Base-by-base conservation (phyloP, 2,888 invertebrate species). In the Eupithecia dodoneata region DNA sequence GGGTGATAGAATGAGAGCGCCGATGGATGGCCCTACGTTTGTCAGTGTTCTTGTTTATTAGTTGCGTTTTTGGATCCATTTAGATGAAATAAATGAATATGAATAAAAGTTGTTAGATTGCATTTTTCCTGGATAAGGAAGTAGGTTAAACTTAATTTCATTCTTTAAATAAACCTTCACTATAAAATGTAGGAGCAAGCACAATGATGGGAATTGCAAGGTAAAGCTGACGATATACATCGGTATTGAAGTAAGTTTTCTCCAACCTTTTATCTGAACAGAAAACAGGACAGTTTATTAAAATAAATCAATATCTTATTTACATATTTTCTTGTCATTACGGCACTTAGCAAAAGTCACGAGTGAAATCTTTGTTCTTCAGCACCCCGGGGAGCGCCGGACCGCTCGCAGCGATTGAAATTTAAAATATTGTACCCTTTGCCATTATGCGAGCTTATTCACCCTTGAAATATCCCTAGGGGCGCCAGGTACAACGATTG, bases 381-480 rank as follows among this genome's bases (percentile, higher is more conserved):
- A 86, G 88, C 90, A 88, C 93, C 90, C 92, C 85, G 87, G 89
- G 86, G 89, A 87, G 88, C 81, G 86, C 85, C 82, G 91, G 95
- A 94, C 95, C 94, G 95, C 95, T 94, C 89, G 93, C 94, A 93
- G 94, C 94, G 94, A 94, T 95, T 94, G 94, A 94, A 95, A 95
- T 95, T 95, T 95, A 94, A 95, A 95, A 95, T 95, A 95, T 95
- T 94, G 94, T 95, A 95, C 95, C 94, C 94, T 94, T 95, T 94
- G 94, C 95, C 93, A 95, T 95, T 95, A 95, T 95, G 92, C 94
- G 91, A 93, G 95, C 94, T 95, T 94, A 94, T 94, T 94, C 95
- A 95, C 95, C 95, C 95, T 94, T 95, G 95, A 95, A 95, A 95
- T 95, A 95, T 95, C 95, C 95, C 95, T 91, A 94, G 95, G 94